phyloP scores from a whole-genome alignment of 2,797 vertebrate genomes.

The Tenualosa thibaudeaui region DNA sequence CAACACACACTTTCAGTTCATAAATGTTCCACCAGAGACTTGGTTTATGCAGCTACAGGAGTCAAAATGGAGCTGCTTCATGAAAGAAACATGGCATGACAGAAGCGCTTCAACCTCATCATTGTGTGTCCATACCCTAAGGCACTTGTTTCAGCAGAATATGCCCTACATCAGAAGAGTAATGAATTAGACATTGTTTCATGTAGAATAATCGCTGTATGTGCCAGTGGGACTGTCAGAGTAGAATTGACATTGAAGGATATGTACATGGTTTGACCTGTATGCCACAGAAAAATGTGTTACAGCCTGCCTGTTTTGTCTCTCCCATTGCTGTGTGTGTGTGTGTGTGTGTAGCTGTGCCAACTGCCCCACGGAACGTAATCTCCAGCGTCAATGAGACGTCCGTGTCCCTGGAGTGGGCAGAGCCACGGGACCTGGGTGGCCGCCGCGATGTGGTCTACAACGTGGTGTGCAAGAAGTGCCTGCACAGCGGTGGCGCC shows the following conservation, averaged over 20 bases:
- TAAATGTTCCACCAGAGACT: neutral
- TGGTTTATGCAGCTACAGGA: neutral
- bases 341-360: constrained; percentile 76
- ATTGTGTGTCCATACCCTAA: neutral
- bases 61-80: neutral
- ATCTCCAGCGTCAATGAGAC: constrained; percentile 99
- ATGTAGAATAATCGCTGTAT: neutral
- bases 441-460: constrained; percentile 91
- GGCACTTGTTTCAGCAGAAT: neutral
- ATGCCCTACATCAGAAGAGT: neutral
- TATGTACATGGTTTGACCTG: neutral
- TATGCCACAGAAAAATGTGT: neutral
- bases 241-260: neutral
- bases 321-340: neutral
- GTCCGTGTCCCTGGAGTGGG: constrained; percentile 93
- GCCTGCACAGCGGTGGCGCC: constrained; percentile 76
- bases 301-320: neutral
- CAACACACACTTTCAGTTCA: constrained; percentile 11
- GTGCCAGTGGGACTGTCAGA: neutral
- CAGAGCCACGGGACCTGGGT: constrained; percentile 86
- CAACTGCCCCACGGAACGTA: constrained; percentile 86
- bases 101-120: neutral
- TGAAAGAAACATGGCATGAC: constrained; percentile 12
- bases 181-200: neutral
- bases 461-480: constrained; percentile 97